Evolutionary conservation across 2,113 vertebrate species (phyloP), one percentile per base, ranked within the genome.

Genomic region (Plestiodon gilberti): DNA sequence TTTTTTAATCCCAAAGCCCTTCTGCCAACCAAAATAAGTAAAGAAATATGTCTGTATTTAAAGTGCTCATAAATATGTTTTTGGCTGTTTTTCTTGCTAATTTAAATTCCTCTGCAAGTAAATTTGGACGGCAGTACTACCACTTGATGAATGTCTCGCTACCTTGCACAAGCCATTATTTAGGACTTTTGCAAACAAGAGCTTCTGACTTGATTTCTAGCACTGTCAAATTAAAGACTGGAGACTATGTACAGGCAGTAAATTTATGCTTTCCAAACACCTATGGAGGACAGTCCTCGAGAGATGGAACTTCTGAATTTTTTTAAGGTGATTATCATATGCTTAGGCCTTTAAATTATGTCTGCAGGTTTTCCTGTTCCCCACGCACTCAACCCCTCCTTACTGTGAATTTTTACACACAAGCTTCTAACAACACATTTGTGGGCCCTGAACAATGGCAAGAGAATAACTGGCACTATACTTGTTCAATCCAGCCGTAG

Each of bases 231-330:
- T 73, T 95, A 89, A 84, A 73, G 85, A 76, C 70, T 23, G 83
- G 71, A 28, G 83, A 77, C 78, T 92, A 57, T 84, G 40, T 73
- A 73, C 0, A 89, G 48, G 64, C 33, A 89, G 69, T 91, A 90
- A 89, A 59, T 93, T 92, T 88, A 65, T 89, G 75, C 69, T 78
- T 85, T 87, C 83, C 88, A 93, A 92, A 82, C 57, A 71, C 13
- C 52, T 89, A 67, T 69, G 83, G 85, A 90, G 78, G 88, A 88
- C 43, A 90, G 87, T 85, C 82, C 90, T 89, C 88, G 28, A 74
- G 88, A 92, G 82, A 93, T 82, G 73, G 73, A 67, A 64, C 87
- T 95, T 77, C 82, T 93, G 93, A 93, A 80, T 88, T 86, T 93
- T 93, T 91, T 81, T 83, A 87, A 89, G 90, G 93, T 90, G 67